phyloP scores from a whole-genome alignment of 2,888 invertebrate species.

The Tanypteryx hageni region DNA sequence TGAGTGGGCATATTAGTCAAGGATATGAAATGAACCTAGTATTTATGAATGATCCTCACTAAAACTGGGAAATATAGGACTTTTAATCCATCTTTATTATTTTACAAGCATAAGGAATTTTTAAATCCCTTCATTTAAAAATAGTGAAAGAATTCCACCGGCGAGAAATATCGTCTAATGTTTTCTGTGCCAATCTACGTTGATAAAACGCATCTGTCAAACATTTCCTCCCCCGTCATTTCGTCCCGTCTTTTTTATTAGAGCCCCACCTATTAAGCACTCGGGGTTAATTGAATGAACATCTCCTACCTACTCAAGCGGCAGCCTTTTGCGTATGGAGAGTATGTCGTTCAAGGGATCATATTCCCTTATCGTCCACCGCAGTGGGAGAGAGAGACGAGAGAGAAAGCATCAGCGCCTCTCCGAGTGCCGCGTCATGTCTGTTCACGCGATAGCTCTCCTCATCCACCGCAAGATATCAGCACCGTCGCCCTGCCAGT shows the following conservation, averaged over 20 bases:
- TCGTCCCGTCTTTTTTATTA: neutral
- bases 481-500: neutral
- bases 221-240: neutral
- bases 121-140: too few relatives aligned
- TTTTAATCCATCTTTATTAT: too few relatives aligned
- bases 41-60: too few relatives aligned
- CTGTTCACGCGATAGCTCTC: neutral
- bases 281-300: constrained; percentile 51
- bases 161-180: neutral
- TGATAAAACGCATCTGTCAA: constrained; percentile 19
- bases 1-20: too few relatives aligned
- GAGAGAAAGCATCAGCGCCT: neutral
- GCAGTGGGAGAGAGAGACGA: neutral
- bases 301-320: neutral
- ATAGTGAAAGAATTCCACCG: too few relatives aligned
- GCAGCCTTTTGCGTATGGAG: neutral
- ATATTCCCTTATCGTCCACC: constrained; percentile 19
- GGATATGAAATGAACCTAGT: too few relatives aligned
- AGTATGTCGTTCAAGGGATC: neutral
- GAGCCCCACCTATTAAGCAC: constrained; percentile 26
- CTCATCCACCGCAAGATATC: neutral
- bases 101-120: too few relatives aligned
- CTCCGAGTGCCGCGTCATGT: neutral
- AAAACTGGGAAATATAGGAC: too few relatives aligned
- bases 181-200: neutral